phyloP scores from a whole-genome alignment of 2,888 invertebrate genomes.

The Lacanobia wlatinum region DNA sequence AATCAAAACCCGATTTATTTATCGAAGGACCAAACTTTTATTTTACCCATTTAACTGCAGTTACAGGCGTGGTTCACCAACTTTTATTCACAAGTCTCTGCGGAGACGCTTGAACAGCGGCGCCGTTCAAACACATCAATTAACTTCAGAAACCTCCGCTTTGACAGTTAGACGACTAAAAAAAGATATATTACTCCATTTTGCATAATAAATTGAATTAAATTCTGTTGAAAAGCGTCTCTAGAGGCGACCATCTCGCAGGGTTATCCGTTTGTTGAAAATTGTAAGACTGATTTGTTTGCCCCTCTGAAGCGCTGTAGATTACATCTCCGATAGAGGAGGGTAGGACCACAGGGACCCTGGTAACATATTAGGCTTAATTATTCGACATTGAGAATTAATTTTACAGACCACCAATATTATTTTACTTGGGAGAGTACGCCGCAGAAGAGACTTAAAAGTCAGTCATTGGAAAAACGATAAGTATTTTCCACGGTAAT shows the following conservation, averaged over 20 bases:
- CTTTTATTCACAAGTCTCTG: conserved; percentile 28
- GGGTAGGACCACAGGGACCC: conserved; percentile 43
- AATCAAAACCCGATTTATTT: conserved; percentile 24
- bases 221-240: conserved; percentile 59
- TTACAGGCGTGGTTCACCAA: conserved; percentile 10
- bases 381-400: conserved; percentile 54
- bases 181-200: conserved; percentile 53
- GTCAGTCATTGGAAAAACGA: background rate
- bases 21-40: conserved; percentile 26
- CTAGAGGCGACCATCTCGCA: conserved; percentile 23
- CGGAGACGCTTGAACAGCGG: conserved; percentile 24
- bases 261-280: conserved; percentile 53
- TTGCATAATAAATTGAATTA: conserved; percentile 63
- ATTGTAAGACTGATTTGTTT: conserved; percentile 66
- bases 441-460: background rate
- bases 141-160: conserved; percentile 49
- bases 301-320: conserved; percentile 54
- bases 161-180: conserved; percentile 54
- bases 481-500: too few relatives aligned
- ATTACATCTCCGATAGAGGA: conserved; percentile 68
- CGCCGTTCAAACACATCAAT: conserved; percentile 50
- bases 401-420: conserved; percentile 36
- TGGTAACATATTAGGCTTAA: conserved; percentile 60
- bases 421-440: conserved; percentile 11
- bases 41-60: conserved; percentile 28